Percentiles rank a stretch among this genome's conserved stretches.
Evolutionary conservation across 2,888 invertebrate species (phyloP).

Genomic region (Tiliacea citrago): DNA sequence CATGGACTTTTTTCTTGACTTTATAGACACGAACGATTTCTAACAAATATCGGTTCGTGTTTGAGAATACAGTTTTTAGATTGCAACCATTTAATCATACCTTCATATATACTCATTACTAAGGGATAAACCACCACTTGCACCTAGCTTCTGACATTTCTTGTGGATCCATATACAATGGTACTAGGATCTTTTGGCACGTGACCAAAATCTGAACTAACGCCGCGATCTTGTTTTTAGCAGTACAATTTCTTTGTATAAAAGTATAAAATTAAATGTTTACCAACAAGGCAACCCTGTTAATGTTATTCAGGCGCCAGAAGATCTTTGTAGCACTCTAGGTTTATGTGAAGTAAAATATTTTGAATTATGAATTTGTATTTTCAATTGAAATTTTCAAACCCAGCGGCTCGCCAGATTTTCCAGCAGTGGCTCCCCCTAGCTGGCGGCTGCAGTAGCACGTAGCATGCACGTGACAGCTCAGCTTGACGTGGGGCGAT

Average conservation of each 20-base stretch:
- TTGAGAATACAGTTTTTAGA: neutral
- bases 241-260: no score
- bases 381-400: no score
- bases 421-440: conserved; percentile 49
- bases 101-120: neutral
- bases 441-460: conserved; percentile 61
- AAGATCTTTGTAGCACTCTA: neutral
- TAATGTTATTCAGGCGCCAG: neutral
- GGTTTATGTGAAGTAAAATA: neutral
- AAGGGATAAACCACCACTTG: neutral
- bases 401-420: neutral
- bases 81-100: neutral
- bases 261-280: no score
- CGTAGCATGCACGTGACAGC: conserved; percentile 78
- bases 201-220: no score
- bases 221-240: neutral
- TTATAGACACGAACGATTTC: neutral
- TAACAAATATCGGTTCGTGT: neutral
- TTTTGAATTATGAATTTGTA: neutral
- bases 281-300: no score
- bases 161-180: no score
- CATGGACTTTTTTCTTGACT: neutral
- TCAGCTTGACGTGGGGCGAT: conserved; percentile 70
- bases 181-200: no score
- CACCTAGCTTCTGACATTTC: neutral